Percentiles rank a stretch among this genome's conserved stretches.
Evolutionary conservation across 1,140 invertebrate genomes (phyloP).

Genomic region (Holotrichia oblita): DNA sequence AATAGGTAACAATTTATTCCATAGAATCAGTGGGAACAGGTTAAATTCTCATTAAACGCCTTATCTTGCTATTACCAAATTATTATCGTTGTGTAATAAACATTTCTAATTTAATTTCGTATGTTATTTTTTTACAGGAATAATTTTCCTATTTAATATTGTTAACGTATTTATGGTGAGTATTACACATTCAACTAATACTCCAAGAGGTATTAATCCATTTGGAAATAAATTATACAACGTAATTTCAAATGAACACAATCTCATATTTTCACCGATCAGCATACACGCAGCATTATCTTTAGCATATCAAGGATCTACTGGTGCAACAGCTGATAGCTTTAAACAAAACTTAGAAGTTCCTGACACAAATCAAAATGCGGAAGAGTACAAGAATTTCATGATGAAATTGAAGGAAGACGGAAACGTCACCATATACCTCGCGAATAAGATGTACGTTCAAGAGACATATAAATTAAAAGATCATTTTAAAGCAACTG

Average conservation of each 20-base stretch:
- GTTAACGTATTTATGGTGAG: too few relatives aligned
- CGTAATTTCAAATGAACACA: slow-evolving; percentile 45
- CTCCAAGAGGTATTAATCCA: too few relatives aligned
- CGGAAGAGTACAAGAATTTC: slow-evolving; percentile 58
- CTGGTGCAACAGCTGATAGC: slow-evolving; percentile 63
- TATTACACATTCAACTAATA: too few relatives aligned
- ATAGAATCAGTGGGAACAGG: too few relatives aligned
- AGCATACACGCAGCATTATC: slow-evolving; percentile 62
- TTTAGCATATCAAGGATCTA: slow-evolving; percentile 64
- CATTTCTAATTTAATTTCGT: too few relatives aligned
- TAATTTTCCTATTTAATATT: too few relatives aligned
- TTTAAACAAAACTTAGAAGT: slow-evolving; percentile 42
- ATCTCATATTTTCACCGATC: slow-evolving; percentile 63
- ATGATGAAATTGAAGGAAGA: slow-evolving; percentile 60
- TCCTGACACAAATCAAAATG: slow-evolving; percentile 37
- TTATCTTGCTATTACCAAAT: too few relatives aligned
- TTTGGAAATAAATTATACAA: slow-evolving; percentile 53
- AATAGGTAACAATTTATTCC: too few relatives aligned
- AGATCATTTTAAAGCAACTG: slow-evolving; percentile 61
- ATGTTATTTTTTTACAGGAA: too few relatives aligned
- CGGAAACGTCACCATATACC: slow-evolving; percentile 64
- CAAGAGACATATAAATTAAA: slow-evolving; percentile 64
- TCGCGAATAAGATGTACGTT: slow-evolving; percentile 73
- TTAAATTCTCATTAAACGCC: too few relatives aligned
- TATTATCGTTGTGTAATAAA: too few relatives aligned